Percentiles rank a stretch among this genome's conserved stretches.
Evolutionary conservation across 2,113 vertebrate genomes (phyloP).

Genomic region (Prionailurus bengalensis): DNA sequence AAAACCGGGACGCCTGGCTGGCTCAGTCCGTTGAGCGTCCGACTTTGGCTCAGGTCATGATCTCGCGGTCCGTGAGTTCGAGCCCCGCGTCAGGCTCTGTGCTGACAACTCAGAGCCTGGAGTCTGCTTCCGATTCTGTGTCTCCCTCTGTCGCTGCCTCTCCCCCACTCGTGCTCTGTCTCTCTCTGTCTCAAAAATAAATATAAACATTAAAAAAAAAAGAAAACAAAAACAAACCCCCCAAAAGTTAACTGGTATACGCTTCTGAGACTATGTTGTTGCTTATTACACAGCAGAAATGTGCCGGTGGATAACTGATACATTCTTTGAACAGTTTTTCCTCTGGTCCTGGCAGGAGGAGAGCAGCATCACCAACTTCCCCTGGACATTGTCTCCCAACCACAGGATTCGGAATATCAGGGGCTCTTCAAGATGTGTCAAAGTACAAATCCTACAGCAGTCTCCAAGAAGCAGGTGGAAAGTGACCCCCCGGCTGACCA

Average conservation of each 20-base stretch:
- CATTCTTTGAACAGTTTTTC: not conserved
- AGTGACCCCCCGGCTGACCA: not conserved
- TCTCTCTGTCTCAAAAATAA: too few relatives aligned
- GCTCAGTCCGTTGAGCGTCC: too few relatives aligned
- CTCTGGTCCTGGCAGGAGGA: not conserved
- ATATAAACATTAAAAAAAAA: too few relatives aligned
- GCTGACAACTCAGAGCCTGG: too few relatives aligned
- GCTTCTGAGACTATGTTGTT: not conserved
- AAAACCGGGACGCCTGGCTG: too few relatives aligned
- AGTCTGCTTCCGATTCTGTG: too few relatives aligned
- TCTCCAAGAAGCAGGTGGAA: not conserved
- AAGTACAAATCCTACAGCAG: not conserved
- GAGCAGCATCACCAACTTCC: not conserved
- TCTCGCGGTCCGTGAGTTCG: too few relatives aligned
- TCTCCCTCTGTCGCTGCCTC: too few relatives aligned
- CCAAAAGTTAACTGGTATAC: accelerated
- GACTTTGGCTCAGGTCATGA: too few relatives aligned
- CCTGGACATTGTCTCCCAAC: not conserved
- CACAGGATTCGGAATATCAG: not conserved
- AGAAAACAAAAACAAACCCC: not conserved
- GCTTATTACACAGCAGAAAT: not conserved
- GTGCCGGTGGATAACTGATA: accelerated
- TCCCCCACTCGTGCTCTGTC: too few relatives aligned
- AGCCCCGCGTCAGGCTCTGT: too few relatives aligned
- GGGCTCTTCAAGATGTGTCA: not conserved